Evolutionary conservation across 2,888 invertebrate genomes (phyloP), one percentile per base, ranked within the genome.

Genomic region (Trissoscelio sp.): DNA sequence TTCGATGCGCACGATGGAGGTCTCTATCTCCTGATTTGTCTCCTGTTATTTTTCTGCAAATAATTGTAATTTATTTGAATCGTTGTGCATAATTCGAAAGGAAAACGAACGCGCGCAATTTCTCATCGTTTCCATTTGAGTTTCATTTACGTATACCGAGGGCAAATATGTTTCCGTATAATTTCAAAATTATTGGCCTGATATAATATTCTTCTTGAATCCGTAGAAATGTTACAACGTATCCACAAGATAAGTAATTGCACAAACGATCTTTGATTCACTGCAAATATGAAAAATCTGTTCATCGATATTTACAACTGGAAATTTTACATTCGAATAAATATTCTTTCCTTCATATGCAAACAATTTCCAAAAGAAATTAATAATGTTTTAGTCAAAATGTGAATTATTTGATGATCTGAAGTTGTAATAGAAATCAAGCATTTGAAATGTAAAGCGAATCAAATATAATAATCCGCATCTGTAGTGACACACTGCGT

Each of bases 231-330:
- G 11, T 44, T 42, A 48, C 34, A 31, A 28, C 28, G 31, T 37
- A 64, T 20, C 34, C 31, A 46, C 34, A 18, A 64, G 55, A 28
- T 64, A 64, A 73, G 60, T 62, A 73, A 73, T 73, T 44, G 73
- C 64, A 64, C 46, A 34, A 64, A 62, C 73, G 72, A 60, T 60
- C 37, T 12, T 66, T 20, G 62, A 73, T 28, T 53, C 24, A 51
- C 39, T n/a, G 39, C 53, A 39, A 28, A 53, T 62, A 53, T 28
- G 6, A 28, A 28, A 72, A 60, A 51, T 28, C 12, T 48, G 11
- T 34, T 14, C 39, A 16, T 5, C 34, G 57, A 69, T 69, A 57
- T 69, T 69, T 57, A 55, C 57, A 69, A 57, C 20, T n/a, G n/a
- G n/a, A n/a, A n/a, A n/a, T n/a, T n/a, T n/a, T n/a, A n/a, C n/a